phyloP scores from a whole-genome alignment of 2,113 vertebrate species.

The Porphyrio hochstetteri region DNA sequence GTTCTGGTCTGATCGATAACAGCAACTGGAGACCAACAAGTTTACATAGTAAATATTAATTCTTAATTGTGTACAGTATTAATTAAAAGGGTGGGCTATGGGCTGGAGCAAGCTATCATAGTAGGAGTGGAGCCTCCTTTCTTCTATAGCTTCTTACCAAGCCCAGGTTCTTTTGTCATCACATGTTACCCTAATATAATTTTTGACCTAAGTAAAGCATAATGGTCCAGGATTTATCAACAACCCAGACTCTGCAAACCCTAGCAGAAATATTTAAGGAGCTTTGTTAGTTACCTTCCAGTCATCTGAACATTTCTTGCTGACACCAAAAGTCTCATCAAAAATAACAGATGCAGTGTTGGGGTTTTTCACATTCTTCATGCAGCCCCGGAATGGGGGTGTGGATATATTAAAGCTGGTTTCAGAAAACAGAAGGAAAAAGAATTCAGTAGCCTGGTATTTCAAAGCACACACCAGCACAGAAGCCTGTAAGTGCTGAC shows the following conservation, averaged over 20 bases:
- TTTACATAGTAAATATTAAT: not conserved
- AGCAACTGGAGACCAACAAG: not conserved
- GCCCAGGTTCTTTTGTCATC: not conserved
- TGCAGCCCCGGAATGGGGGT: conserved; percentile 86
- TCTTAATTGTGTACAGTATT: not conserved
- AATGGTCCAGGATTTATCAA: not conserved
- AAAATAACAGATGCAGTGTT: conserved; percentile 29
- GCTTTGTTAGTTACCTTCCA: conserved; percentile 78
- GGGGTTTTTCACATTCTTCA: conserved; percentile 77
- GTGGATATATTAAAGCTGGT: conserved; percentile 84
- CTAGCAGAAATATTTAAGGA: not conserved
- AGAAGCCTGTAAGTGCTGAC: not conserved
- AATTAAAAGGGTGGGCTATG: not conserved
- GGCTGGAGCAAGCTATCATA: not conserved
- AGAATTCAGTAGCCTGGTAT: not conserved
- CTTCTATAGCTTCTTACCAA: not conserved
- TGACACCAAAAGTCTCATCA: conserved; percentile 82
- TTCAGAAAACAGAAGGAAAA: not conserved
- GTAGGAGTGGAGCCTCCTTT: not conserved
- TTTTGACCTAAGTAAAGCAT: not conserved
- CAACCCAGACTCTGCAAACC: not conserved
- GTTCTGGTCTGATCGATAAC: not conserved
- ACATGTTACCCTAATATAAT: not conserved
- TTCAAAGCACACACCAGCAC: not conserved
- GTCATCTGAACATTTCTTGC: conserved; percentile 83